These are phyloP conservation scores for Lagenorhynchus albirostris DNA, from an alignment of 2,113 vertebrate genomes.

Conservation along the genomic window DNA sequence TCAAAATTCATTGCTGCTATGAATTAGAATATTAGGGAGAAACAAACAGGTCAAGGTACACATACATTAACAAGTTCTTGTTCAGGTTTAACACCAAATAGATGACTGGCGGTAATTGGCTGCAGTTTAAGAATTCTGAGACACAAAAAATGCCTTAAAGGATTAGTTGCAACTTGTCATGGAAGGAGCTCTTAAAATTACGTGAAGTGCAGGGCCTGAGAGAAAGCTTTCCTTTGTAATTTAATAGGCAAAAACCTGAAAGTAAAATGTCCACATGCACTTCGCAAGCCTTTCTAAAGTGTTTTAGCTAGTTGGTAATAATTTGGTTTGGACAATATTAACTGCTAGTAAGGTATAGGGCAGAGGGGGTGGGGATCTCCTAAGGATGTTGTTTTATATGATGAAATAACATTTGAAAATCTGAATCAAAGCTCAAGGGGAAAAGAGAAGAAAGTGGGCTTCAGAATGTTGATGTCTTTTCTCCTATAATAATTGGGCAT, in stretches of 20 bases:
- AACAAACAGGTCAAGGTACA: not conserved
- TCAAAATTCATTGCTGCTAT: not conserved
- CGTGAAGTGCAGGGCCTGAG: not conserved
- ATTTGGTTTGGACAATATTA: constrained; percentile 33
- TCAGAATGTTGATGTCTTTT: not conserved
- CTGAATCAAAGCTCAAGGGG: not conserved
- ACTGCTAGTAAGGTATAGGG: not conserved
- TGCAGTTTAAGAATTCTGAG: not conserved
- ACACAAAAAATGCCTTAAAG: not conserved
- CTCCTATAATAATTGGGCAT: not conserved
- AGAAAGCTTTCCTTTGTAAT: not conserved
- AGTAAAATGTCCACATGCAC: not conserved
- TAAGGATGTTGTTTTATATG: not conserved
- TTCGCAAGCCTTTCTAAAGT: not conserved
- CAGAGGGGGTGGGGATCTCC: not conserved
- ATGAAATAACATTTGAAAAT: constrained; percentile 20
- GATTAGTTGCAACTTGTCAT: not conserved
- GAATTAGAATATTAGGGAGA: not conserved
- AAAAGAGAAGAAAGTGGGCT: not conserved
- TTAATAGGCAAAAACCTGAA: not conserved
- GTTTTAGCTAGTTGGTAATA: not conserved
- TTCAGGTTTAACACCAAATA: not conserved
- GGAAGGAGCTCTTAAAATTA: constrained; percentile 36
- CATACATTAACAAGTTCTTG: not conserved
- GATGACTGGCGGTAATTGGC: not conserved